A percentile compares a stretch with the other conserved stretches of the same genome.
These are phyloP conservation scores for Mesitornis unicolor DNA, from an alignment of 2,113 vertebrate species.

Conservation along the genomic window DNA sequence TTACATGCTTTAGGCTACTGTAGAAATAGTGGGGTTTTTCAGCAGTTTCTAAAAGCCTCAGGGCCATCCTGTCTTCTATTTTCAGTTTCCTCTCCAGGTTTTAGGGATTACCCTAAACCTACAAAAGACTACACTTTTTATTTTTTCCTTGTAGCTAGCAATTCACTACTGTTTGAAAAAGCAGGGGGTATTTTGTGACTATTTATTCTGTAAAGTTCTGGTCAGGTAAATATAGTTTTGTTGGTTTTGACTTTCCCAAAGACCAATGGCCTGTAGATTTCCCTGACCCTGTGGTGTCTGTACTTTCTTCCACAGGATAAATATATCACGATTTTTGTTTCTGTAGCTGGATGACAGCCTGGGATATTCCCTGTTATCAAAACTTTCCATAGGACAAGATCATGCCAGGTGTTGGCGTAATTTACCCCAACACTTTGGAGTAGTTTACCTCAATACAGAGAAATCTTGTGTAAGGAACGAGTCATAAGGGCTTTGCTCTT, in stretches of 20 bases:
- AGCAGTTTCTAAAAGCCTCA: conserved; percentile 49
- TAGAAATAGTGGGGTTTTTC: neutral
- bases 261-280: neutral
- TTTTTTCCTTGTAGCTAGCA: neutral
- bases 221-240: neutral
- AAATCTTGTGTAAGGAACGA: neutral
- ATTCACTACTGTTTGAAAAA: neutral
- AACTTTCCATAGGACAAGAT: neutral
- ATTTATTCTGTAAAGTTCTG: neutral
- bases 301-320: neutral
- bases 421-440: neutral
- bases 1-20: neutral
- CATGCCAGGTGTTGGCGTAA: neutral
- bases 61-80: conserved; percentile 63
- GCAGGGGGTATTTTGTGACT: neutral
- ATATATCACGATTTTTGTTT: neutral
- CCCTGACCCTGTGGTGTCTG: neutral
- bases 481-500: neutral
- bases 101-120: conserved; percentile 49
- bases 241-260: neutral
- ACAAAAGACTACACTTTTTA: neutral
- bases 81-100: conserved; percentile 56
- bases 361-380: neutral
- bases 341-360: neutral
- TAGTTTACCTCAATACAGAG: too few species aligned